A percentile compares a stretch with the other conserved stretches of the same genome.
phyloP scores from a whole-genome alignment of 2,888 invertebrate genomes.

The Drosophila meridiana region DNA sequence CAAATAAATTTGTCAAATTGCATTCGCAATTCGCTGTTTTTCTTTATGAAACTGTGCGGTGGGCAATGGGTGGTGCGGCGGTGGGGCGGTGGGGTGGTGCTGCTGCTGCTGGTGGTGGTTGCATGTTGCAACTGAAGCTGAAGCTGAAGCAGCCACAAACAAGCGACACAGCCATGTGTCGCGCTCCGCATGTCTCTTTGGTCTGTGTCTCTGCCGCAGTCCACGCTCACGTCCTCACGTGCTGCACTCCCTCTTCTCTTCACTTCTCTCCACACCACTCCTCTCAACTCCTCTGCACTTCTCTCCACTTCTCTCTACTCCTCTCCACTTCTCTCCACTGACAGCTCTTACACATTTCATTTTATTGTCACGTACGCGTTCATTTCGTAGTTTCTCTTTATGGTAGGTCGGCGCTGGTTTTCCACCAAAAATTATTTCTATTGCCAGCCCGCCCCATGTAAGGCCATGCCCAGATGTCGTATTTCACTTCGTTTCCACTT shows the following conservation, averaged over 20 bases:
- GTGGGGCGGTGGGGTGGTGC: background rate
- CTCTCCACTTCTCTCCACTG: conserved; percentile 26
- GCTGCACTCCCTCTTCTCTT: no score
- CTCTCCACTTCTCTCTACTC: no score
- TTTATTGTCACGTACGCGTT: conserved; percentile 81
- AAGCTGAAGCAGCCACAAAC: conserved; percentile 45
- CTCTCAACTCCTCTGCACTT: background rate
- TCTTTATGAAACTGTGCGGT: conserved; percentile 26
- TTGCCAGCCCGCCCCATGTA: conserved; percentile 62
- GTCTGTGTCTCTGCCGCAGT: conserved; percentile 10
- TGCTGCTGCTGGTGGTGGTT: background rate
- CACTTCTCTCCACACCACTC: background rate
- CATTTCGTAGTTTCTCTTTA: conserved; percentile 67
- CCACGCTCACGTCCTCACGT: conserved; percentile 30
- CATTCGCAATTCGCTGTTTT: conserved; percentile 61
- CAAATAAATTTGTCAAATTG: conserved; percentile 82
- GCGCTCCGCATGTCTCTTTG: conserved; percentile 8
- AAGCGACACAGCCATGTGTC: conserved; percentile 56
- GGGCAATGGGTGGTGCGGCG: background rate
- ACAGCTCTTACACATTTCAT: conserved; percentile 76
- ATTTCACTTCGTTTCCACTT: conserved; percentile 24
- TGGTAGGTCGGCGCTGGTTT: conserved; percentile 65
- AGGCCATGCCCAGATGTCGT: conserved; percentile 40
- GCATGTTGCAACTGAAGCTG: conserved; percentile 22
- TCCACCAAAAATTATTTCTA: conserved; percentile 58